Evolutionary conservation across 2,113 vertebrate species (phyloP).

Genomic region (Dasyurus viverrinus): DNA sequence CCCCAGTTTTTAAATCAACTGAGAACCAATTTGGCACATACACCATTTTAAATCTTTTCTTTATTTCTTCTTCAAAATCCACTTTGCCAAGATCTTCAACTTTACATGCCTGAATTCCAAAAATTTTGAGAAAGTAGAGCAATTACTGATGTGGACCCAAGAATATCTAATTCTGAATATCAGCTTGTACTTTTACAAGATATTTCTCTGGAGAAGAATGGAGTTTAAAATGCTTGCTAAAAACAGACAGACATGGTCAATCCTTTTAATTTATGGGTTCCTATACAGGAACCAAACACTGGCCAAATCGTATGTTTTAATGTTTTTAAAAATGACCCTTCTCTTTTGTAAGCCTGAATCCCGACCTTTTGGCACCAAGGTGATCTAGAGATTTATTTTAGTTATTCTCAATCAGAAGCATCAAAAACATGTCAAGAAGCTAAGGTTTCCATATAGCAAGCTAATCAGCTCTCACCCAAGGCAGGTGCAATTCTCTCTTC

Average conservation of each 20-base stretch:
- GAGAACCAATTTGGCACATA: conserved; percentile 99
- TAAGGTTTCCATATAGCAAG: too few species aligned
- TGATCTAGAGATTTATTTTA: not conserved
- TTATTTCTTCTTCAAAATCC: conserved; percentile 99
- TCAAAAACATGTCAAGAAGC: not conserved
- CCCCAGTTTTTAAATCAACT: conserved; percentile 99
- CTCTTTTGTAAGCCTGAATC: not conserved
- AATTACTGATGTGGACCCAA: not conserved
- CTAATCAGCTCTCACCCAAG: not conserved
- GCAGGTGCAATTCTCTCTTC: not conserved
- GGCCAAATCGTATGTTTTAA: not conserved
- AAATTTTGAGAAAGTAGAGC: conserved; percentile 9
- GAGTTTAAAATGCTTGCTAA: conserved; percentile 27
- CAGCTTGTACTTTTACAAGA: conserved; percentile 5
- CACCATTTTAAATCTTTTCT: conserved; percentile 99
- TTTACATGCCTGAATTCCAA: conserved; percentile 92
- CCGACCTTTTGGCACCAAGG: not conserved
- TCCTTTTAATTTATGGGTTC: conserved; percentile 12
- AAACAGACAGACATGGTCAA: conserved; percentile 3
- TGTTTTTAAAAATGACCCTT: not conserved
- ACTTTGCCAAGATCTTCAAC: conserved; percentile 98
- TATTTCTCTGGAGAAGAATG: conserved; percentile 23
- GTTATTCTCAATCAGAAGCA: not conserved
- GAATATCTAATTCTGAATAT: conserved; percentile 10
- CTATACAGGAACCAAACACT: not conserved